Evolutionary conservation across 2,888 invertebrate species (phyloP).

Genomic region (Amblyteles armatorius): DNA sequence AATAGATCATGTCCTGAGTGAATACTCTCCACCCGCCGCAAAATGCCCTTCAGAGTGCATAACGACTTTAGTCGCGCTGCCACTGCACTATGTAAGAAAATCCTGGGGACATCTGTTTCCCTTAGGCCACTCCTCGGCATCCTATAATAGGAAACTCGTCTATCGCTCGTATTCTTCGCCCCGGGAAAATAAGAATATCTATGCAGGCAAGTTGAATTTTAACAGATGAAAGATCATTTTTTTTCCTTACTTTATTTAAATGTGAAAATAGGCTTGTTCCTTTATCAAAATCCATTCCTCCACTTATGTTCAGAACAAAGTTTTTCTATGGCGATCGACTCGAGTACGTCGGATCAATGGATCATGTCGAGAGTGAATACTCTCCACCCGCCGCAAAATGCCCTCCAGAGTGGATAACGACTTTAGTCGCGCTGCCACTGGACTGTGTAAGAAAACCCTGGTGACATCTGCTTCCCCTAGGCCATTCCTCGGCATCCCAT

Average conservation of each 20-base stretch:
- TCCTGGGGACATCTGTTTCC: constrained; percentile 77
- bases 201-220: background rate
- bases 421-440: constrained; percentile 77
- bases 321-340: background rate
- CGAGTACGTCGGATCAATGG: background rate
- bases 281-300: background rate
- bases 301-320: background rate
- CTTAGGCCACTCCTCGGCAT: constrained; percentile 42
- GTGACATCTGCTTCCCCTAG: constrained; percentile 76
- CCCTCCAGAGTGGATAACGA: constrained; percentile 77
- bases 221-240: background rate
- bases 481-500: constrained; percentile 59
- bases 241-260: background rate
- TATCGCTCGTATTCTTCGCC: constrained; percentile 51
- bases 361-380: constrained; percentile 2
- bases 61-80: constrained; percentile 78
- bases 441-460: constrained; percentile 55
- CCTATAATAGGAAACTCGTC: constrained; percentile 73
- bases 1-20: background rate
- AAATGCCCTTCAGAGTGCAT: constrained; percentile 78
- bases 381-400: constrained; percentile 72
- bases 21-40: constrained; percentile 55
- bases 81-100: constrained; percentile 67
- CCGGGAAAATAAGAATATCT: background rate
- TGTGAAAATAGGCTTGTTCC: background rate